Base-by-base conservation (phyloP, 2,113 vertebrate genomes). In the Sturnus vulgaris region DNA sequence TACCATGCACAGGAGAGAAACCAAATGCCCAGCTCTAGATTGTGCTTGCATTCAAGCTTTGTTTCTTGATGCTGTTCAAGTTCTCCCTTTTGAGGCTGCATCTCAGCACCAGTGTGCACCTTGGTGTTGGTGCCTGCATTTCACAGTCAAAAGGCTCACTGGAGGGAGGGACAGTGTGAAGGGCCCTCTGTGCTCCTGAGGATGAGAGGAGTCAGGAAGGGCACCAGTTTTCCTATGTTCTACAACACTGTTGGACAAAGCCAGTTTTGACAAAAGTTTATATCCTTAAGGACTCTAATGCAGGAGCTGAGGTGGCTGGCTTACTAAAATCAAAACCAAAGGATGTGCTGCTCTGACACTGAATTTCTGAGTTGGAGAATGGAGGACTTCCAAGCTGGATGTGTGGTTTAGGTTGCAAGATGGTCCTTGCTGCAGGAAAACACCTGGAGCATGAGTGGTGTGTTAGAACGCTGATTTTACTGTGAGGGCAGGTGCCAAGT, bases 11-110 rank as follows among this genome's bases (percentile, higher is more conserved):
- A 16, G 64, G 28, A 73, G 55, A 61, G 39, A 46, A 82, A 46
- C 17, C 42, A 59, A 70, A 23, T 7, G 11, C 28, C 24, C 4
- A 1, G 28, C 56, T 94, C 24, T 60, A 1, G 1, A 2, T 3
- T n/a, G 49, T 0, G 0, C 42, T 82, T 21, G 25, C 2, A 0
- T 71, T 89, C 44, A 10, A 59, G 61, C 39, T 52, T 73, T 11
- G 6, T 25, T 78, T 70, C 50, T 91, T 69, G 39, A 28, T 42
- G 60, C 49, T 2, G 1, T 46, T 76, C 0, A 0, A 8, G 37
- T 42, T 73, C 47, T 81, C 39, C 33, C 15, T 79, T 69, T 28
- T 35, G 55, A 79, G 59, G 42, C 66, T 46, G 46, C 3, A 0
- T n/a, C 52, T 81, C 3, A 2, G 55, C 77, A 28, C 42, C 69